Conservation (phyloP, 2,797 vertebrate species). For the Sparus aurata region DNA sequence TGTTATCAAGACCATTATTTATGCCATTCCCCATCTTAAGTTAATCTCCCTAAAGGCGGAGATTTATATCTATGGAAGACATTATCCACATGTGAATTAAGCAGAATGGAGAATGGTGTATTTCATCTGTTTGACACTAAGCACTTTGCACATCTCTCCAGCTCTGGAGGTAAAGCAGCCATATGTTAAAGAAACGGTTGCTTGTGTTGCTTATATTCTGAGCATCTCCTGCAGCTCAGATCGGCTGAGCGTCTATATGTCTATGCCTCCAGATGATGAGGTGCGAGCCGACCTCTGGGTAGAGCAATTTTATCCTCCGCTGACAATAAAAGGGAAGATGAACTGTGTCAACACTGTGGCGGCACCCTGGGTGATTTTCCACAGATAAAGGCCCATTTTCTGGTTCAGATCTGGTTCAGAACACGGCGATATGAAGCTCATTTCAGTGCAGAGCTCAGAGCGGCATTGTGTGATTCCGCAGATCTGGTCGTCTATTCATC, state of each 20-base stretch:
- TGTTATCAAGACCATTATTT: constrained; percentile 69
- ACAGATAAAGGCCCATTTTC: constrained; percentile 62
- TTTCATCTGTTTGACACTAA: constrained; percentile 57
- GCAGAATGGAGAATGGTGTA: constrained; percentile 46
- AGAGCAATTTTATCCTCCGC: constrained; percentile 37
- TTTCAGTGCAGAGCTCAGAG: constrained; percentile 63
- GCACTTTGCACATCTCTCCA: constrained; percentile 32
- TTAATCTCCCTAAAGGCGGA: constrained; percentile 72
- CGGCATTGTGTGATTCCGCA: constrained; percentile 50
- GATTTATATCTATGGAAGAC: constrained; percentile 70
- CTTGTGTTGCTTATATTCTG: constrained; percentile 16
- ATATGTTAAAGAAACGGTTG: constrained; percentile 26
- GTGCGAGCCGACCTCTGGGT: constrained; percentile 38
- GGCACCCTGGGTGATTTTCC: constrained; percentile 54
- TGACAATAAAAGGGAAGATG: constrained; percentile 58
- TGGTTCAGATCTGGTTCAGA: constrained; percentile 55
- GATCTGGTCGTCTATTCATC: constrained; percentile 69
- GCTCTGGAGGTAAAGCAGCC: constrained; percentile 25
- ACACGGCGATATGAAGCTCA: constrained; percentile 62
- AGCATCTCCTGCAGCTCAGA: neutral
- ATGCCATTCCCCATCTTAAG: constrained; percentile 47
- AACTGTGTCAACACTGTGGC: constrained; percentile 45
- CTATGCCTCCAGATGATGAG: constrained; percentile 34
- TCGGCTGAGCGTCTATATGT: constrained; percentile 13
- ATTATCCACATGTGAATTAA: constrained; percentile 60